Conservation (phyloP, 2,113 vertebrate species). For the Tychaedon coryphoeus region DNA sequence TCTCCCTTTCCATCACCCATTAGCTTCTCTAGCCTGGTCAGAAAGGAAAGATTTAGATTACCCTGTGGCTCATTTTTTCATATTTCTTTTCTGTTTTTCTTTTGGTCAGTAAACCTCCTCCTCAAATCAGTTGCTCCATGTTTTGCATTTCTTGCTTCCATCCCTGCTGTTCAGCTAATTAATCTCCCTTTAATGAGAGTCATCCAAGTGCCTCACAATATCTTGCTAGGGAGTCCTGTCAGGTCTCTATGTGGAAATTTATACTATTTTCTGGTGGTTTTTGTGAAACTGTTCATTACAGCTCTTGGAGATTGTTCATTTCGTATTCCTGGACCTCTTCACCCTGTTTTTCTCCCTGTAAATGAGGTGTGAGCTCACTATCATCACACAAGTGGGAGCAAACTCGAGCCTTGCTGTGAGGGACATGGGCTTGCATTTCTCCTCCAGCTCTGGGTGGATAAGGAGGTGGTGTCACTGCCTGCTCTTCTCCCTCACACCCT, state of each 20-base stretch:
- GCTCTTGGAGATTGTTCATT: neutral
- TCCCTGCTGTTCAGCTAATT: constrained; percentile 8
- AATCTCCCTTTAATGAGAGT: neutral
- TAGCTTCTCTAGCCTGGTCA: neutral
- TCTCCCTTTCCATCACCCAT: neutral
- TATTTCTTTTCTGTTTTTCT: neutral
- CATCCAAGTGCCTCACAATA: neutral
- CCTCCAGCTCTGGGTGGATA: fast-evolving
- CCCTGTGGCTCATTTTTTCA: neutral
- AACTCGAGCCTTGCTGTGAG: fast-evolving
- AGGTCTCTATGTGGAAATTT: neutral
- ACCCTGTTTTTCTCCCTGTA: neutral
- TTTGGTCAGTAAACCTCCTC: neutral
- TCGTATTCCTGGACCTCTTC: neutral
- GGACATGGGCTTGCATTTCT: neutral
- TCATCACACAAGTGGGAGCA: fast-evolving
- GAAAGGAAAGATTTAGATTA: neutral
- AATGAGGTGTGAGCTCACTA: neutral
- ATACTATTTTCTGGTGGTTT: neutral
- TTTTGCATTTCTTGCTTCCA: neutral
- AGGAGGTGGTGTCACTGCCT: neutral
- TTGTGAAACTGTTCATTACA: neutral
- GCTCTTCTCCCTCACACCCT: neutral
- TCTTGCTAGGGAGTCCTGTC: neutral
- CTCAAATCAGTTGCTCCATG: neutral